Conservation (phyloP, 2,797 vertebrate genomes). For the Chaetophractus vellerosus region DNA sequence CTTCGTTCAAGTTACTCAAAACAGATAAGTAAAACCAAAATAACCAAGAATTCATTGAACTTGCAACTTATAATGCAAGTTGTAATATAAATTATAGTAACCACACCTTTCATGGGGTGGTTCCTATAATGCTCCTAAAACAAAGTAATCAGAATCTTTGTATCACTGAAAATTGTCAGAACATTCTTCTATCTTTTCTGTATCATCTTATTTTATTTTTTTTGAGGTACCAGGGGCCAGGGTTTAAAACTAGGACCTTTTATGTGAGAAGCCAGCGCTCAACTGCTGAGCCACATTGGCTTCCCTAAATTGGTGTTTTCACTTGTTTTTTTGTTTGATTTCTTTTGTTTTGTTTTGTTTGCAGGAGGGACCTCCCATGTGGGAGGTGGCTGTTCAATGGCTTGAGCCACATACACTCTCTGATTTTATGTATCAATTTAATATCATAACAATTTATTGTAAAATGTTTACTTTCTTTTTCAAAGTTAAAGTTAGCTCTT, state of each 20-base stretch:
- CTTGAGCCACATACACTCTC: no score
- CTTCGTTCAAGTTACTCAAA: conserved; percentile 45
- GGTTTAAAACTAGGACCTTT: no score
- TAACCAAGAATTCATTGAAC: background rate
- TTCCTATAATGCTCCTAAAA: background rate
- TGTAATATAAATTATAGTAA: conserved; percentile 27
- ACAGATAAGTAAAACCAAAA: conserved; percentile 16
- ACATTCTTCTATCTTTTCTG: conserved; percentile 27
- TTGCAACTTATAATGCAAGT: background rate
- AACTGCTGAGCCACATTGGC: no score
- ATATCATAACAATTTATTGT: background rate
- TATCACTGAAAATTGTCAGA: conserved; percentile 43
- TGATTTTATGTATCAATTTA: conserved; percentile 54
- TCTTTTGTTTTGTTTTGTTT: no score
- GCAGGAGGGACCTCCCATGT: no score
- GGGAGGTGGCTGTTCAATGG: no score
- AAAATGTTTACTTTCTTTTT: conserved; percentile 63
- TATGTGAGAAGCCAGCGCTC: no score
- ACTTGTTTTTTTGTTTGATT: no score
- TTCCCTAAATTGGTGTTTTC: no score
- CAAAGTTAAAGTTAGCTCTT: conserved; percentile 23
- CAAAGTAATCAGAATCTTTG: conserved; percentile 61
- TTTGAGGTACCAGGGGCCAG: no score
- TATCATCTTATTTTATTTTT: conserved; percentile 64
- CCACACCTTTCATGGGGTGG: background rate